These are phyloP conservation scores for Nylanderia fulva DNA, from an alignment of 1,140 invertebrate genomes.

Conservation along the genomic window DNA sequence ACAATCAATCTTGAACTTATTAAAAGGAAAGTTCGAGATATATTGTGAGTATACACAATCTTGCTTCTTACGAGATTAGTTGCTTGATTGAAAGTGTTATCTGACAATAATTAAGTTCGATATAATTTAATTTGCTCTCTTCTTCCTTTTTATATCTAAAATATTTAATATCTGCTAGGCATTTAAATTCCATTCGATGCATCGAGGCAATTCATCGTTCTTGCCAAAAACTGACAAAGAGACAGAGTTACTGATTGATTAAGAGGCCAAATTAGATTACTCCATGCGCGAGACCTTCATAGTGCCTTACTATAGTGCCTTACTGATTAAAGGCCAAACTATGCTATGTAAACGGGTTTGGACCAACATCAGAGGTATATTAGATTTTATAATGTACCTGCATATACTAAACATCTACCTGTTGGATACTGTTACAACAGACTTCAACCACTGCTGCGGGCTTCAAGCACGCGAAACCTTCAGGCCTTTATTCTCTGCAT, in stretches of 20 bases:
- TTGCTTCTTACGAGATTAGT: background rate
- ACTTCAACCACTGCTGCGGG: background rate
- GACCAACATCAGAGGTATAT: conserved; percentile 17
- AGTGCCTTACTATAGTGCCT: conserved; percentile 13
- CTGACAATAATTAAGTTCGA: background rate
- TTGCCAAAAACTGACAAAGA: background rate
- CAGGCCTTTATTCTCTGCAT: background rate
- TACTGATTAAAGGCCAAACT: conserved; percentile 27
- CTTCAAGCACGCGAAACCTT: background rate
- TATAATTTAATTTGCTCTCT: background rate
- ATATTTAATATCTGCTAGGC: background rate
- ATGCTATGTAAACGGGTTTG: conserved; percentile 17
- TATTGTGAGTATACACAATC: background rate
- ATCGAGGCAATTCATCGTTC: background rate
- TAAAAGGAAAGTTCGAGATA: background rate
- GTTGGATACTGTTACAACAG: conserved; percentile 45
- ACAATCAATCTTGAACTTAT: background rate
- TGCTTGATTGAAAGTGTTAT: background rate
- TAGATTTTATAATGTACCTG: background rate
- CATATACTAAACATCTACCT: conserved; percentile 41
- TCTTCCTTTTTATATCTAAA: background rate
- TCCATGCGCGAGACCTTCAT: background rate
- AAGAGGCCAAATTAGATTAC: conserved; percentile 17
- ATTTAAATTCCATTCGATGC: background rate
- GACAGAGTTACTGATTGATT: background rate